Evolutionary conservation across 1,140 invertebrate species (phyloP).

Genomic region (Scaptomyza hsui): DNA sequence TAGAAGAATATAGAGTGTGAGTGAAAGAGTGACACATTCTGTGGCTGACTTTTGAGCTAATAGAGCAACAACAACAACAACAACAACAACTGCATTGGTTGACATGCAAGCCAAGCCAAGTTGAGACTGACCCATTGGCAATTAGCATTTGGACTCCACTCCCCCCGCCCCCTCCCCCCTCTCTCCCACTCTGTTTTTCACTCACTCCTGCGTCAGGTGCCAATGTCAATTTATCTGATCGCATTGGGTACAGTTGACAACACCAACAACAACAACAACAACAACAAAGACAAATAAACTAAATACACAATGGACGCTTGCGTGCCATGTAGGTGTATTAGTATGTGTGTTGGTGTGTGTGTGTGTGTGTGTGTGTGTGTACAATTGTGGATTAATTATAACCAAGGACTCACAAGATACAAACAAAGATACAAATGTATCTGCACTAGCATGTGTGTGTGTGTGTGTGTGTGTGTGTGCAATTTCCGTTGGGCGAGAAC

Average conservation of each 20-base stretch:
- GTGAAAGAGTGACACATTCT: constrained; percentile 51
- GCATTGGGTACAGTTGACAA: constrained; percentile 40
- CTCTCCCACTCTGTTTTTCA: not conserved
- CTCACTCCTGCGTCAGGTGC: constrained; percentile 37
- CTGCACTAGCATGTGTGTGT: constrained; percentile 37
- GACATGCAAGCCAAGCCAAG: constrained; percentile 57
- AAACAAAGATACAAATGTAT: constrained; percentile 79
- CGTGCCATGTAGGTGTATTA: constrained; percentile 23
- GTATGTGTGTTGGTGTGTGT: constrained; percentile 11
- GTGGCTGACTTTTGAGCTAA: constrained; percentile 67
- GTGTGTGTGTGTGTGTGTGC: constrained; percentile 40
- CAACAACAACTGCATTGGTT: constrained; percentile 28
- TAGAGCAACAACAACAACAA: constrained; percentile 24
- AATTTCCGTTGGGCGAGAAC: constrained; percentile 73
- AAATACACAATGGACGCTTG: constrained; percentile 41
- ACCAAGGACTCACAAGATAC: constrained; percentile 77
- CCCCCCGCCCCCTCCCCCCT: too few species aligned
- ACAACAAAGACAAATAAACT: constrained; percentile 10
- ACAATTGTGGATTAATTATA: constrained; percentile 80
- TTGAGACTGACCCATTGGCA: constrained; percentile 66
- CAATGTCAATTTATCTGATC: constrained; percentile 57
- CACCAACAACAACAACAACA: constrained; percentile 15
- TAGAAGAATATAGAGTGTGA: not conserved
- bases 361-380: constrained; percentile 47
- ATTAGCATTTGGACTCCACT: constrained; percentile 64